Evolutionary conservation across 1,140 invertebrate species (phyloP), one percentile per base, ranked within the genome.

Genomic region (Caerostris darwini): DNA sequence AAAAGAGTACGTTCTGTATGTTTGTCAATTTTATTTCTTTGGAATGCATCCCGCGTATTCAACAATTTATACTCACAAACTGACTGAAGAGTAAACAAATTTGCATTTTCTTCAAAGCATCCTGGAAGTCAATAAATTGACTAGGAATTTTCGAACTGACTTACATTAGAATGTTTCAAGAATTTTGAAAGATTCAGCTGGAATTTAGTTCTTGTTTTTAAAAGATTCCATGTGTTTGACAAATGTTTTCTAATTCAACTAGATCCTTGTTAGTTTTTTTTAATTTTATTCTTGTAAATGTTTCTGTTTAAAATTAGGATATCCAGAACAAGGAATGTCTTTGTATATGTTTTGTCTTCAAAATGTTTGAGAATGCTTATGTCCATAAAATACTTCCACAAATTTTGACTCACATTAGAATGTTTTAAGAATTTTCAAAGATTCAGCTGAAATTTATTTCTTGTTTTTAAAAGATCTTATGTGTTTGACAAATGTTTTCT

Each of bases 41-140:
- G 5, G 34, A 53, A 7, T 3, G 10, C 34, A 50, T 77, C 7
- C 53, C 53, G 71, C 71, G 5, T 77, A 50, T 77, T 77, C 71
- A 77, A 34, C 71, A 77, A 77, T 77, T 77, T 77, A 77, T 77
- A 77, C 8, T 53, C 34, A 53, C 50, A 77, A 77, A 77, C 34
- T 5, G 71, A 53, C 10, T 77, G 71, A 50, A 77, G 34, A 77
- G 71, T 34, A 77, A 77, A 77, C 71, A 77, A 77, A 77, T 77
- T 77, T 77, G 50, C 71, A 77, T 53, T 77, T 77, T 50, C 19
- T 34, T 12, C 71, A 53, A 77, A 77, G 53, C 71, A 12, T 50
- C 34, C 12, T 53, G 50, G 7, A 12, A 77, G 50, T 14, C 50
- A 53, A 77, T 50, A 77, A 50, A 77, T 53, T 53, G 34, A 12